These are phyloP conservation scores for Disparrhopalites patrizii DNA, from an alignment of 2,888 invertebrate genomes.

Conservation along the genomic window DNA sequence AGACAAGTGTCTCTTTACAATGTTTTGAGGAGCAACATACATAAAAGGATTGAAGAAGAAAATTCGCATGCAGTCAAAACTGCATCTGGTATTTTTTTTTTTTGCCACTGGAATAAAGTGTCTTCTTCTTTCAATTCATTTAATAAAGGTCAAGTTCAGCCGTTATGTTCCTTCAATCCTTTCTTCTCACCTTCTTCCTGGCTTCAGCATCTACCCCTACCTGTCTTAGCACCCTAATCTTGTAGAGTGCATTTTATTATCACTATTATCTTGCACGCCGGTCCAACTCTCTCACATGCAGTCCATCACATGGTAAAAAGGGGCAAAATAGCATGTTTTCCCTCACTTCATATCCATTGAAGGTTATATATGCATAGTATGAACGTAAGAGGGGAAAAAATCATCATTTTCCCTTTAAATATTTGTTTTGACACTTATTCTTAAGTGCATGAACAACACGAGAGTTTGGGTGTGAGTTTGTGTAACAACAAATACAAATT, in stretches of 20 bases:
- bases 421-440: too few species aligned
- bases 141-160: slow-evolving; percentile 28
- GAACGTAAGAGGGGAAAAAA: too few species aligned
- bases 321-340: too few species aligned
- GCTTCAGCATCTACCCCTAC: neutral
- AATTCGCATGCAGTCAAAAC: slow-evolving; percentile 15
- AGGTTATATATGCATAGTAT: too few species aligned
- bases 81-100: too few species aligned
- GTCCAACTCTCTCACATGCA: neutral
- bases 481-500: too few species aligned
- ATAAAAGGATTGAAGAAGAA: neutral
- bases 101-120: slow-evolving; percentile 13
- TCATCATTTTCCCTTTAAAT: too few species aligned
- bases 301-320: too few species aligned
- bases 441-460: too few species aligned
- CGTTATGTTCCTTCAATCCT: neutral
- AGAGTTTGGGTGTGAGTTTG: too few species aligned
- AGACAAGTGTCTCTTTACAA: slow-evolving; percentile 15
- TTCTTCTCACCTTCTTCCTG: slow-evolving; percentile 3
- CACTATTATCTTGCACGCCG: neutral
- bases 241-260: neutral
- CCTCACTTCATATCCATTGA: too few species aligned
- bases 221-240: slow-evolving; percentile 5
- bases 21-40: neutral
- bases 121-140: slow-evolving; percentile 3